A percentile compares a stretch with the other conserved stretches of the same genome.
phyloP scores from a whole-genome alignment of 2,113 vertebrate genomes.

The Bothrops jararaca region DNA sequence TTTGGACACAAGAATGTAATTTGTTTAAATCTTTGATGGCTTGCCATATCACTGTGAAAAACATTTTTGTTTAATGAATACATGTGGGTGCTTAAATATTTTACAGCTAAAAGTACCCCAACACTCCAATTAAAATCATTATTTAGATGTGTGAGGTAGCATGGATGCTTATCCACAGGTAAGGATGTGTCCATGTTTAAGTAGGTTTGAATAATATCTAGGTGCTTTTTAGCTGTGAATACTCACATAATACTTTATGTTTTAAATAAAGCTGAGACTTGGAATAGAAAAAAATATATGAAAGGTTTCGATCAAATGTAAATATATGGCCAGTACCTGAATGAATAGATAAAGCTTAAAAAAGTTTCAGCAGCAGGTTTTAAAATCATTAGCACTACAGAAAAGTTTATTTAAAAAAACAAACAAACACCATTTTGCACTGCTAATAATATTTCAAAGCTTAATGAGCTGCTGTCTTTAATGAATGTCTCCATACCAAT shows the following conservation, averaged over 20 bases:
- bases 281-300: background rate
- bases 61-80: conserved; percentile 2
- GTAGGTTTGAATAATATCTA: background rate
- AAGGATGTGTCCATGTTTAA: conserved; percentile 7
- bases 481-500: conserved; percentile 9
- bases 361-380: background rate
- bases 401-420: conserved; percentile 15
- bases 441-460: conserved; percentile 23
- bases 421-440: conserved; percentile 26
- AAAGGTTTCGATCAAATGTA: background rate
- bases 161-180: background rate
- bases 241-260: background rate
- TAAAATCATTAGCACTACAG: conserved; percentile 25
- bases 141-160: background rate
- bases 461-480: conserved; percentile 18
- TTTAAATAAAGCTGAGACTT: background rate
- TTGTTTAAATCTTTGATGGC: conserved; percentile 40
- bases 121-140: background rate
- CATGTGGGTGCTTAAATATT: conserved; percentile 11
- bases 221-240: background rate
- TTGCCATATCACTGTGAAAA: conserved; percentile 16
- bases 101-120: conserved; percentile 20
- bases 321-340: background rate
- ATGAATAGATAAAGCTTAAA: background rate
- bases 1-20: conserved; percentile 13